Conservation (phyloP, 2,888 invertebrate genomes). For the Deilephila elpenor region DNA sequence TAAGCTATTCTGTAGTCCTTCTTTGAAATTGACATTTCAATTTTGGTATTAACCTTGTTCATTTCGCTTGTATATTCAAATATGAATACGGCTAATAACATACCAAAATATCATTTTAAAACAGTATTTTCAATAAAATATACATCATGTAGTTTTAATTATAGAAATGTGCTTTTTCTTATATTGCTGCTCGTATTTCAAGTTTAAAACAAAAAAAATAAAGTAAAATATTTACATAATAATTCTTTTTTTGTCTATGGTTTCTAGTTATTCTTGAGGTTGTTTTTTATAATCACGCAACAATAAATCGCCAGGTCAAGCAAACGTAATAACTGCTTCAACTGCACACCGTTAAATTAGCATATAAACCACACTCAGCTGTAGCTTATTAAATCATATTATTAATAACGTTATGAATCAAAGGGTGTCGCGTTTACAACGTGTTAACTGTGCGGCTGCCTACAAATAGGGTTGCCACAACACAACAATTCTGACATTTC, state of each 20-base stretch:
- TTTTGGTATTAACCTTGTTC: too few species aligned
- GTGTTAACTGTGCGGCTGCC: constrained; percentile 53
- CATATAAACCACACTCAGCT: constrained; percentile 41
- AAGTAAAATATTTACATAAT: not conserved
- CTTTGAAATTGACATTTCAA: too few species aligned
- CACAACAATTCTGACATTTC: not conserved
- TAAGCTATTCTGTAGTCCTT: too few species aligned
- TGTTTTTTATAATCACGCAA: constrained; percentile 29
- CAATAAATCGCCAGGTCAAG: constrained; percentile 28
- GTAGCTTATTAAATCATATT: constrained; percentile 49
- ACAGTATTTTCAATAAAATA: too few species aligned
- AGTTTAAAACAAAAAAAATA: too few species aligned
- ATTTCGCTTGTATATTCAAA: too few species aligned
- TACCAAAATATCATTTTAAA: too few species aligned
- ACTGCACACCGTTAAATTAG: constrained; percentile 45
- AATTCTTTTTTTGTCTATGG: not conserved
- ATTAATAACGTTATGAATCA: constrained; percentile 61
- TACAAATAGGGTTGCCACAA: constrained; percentile 50
- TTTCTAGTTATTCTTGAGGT: not conserved
- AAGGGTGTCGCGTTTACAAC: constrained; percentile 56
- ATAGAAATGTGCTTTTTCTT: too few species aligned
- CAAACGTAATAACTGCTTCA: constrained; percentile 42
- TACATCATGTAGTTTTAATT: too few species aligned
- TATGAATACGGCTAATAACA: too few species aligned
- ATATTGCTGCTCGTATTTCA: too few species aligned